A percentile compares a stretch with the other conserved stretches of the same genome.
These are phyloP conservation scores for Periophthalmodon schlosseri DNA, from an alignment of 2,113 vertebrate genomes.

Conservation along the genomic window DNA sequence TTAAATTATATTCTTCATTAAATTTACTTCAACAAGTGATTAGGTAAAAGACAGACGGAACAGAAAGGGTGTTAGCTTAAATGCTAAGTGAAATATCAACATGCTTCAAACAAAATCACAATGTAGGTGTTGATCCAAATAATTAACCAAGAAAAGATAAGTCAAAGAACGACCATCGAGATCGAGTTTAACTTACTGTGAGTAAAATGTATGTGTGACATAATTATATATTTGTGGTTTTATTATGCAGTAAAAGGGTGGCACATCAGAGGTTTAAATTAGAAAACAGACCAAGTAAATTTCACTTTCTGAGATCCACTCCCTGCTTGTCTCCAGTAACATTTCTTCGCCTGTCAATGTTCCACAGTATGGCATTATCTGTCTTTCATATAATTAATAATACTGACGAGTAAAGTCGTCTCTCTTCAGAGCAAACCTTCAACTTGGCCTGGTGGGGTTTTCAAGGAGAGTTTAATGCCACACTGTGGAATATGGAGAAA, in stretches of 20 bases:
- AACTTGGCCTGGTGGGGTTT: too few species aligned
- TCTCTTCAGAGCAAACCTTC: too few species aligned
- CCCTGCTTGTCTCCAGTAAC: too few species aligned
- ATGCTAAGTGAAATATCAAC: neutral
- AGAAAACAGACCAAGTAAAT: neutral
- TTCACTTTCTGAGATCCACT: neutral
- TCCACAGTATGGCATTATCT: too few species aligned
- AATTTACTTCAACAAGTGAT: neutral
- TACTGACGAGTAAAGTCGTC: too few species aligned
- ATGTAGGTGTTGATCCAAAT: neutral
- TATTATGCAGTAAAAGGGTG: neutral
- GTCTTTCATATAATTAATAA: too few species aligned
- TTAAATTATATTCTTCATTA: neutral
- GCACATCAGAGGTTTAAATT: neutral
- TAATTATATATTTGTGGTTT: too few species aligned
- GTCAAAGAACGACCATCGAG: neutral
- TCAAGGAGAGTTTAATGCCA: neutral
- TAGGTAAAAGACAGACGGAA: conserved; percentile 16
- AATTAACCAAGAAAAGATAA: neutral
- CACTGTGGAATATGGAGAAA: neutral
- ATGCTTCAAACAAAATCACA: neutral
- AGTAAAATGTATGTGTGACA: neutral
- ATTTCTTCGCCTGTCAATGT: too few species aligned
- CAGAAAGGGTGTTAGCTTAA: conserved; percentile 46
- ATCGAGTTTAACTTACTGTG: neutral